Conservation (phyloP, 2,113 vertebrate species). For the Pterocles orientalis region DNA sequence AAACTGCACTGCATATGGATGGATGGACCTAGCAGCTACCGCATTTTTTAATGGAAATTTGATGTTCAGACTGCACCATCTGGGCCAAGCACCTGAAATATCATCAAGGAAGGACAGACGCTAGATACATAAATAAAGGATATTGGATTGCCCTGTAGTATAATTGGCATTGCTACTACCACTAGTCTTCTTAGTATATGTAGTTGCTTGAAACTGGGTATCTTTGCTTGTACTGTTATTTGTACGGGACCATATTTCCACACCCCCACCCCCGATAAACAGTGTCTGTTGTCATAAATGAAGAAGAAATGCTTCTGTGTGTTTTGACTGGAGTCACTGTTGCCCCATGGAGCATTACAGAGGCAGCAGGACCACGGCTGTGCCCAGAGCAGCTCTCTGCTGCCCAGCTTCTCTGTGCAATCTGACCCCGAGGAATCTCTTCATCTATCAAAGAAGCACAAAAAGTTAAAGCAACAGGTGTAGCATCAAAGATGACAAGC, state of each 20-base stretch:
- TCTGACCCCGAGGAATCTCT: not conserved
- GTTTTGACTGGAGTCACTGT: not conserved
- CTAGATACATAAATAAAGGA: not conserved
- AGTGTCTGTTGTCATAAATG: not conserved
- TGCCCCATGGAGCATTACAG: accelerated
- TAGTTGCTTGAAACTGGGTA: not conserved
- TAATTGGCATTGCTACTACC: not conserved
- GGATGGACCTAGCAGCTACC: not conserved
- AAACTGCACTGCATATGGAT: not conserved
- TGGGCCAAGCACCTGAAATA: not conserved
- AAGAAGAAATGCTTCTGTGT: not conserved
- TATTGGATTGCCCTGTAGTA: not conserved
- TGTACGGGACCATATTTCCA: not conserved
- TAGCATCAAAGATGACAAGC: constrained; percentile 9
- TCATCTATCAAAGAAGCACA: not conserved
- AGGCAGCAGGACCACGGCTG: not conserved
- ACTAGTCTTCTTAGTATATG: not conserved
- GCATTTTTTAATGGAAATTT: not conserved
- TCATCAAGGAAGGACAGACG: not conserved
- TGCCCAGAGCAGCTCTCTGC: not conserved
- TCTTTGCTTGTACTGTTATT: not conserved
- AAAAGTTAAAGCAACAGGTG: constrained; percentile 35
- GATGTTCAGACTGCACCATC: not conserved
- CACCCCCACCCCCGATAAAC: not conserved
- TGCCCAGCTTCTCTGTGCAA: not conserved